Percentiles rank a stretch among this genome's conserved stretches.
Conservation (phyloP, 1,140 invertebrate species). For the Pachyrhynchus sulphureomaculatus region DNA sequence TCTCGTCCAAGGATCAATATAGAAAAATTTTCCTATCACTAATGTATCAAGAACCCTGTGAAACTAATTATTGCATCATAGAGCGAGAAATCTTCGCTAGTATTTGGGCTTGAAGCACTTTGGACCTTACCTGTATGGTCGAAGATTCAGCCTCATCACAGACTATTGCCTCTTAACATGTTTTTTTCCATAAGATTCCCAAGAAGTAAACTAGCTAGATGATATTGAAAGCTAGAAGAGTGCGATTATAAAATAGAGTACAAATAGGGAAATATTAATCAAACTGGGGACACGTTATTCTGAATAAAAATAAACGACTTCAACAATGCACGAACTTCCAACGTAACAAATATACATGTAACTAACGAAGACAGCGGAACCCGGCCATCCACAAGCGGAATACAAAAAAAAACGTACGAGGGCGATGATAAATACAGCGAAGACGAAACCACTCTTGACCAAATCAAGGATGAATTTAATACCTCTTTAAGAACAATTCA, state of each 20-base stretch:
- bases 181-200: constrained; percentile 25
- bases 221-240: constrained; percentile 25
- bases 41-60: constrained; percentile 42
- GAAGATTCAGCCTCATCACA: constrained; percentile 19
- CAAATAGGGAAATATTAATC: constrained; percentile 20
- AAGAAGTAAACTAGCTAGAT: constrained; percentile 15
- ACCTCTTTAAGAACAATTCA: not conserved
- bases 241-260: constrained; percentile 22
- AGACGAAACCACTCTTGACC: not conserved
- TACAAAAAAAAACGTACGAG: too few relatives aligned
- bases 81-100: constrained; percentile 33
- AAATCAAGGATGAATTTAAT: constrained; percentile 6
- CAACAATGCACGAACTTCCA: constrained; percentile 11
- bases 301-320: constrained; percentile 30
- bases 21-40: constrained; percentile 29
- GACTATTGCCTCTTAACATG: constrained; percentile 20
- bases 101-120: constrained; percentile 28
- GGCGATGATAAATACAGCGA: not conserved
- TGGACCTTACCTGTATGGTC: too few relatives aligned
- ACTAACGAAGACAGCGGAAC: too few relatives aligned
- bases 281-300: constrained; percentile 24
- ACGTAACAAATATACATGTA: not conserved
- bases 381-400: too few relatives aligned
- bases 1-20: constrained; percentile 34
- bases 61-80: constrained; percentile 40